Base-by-base conservation (phyloP, 2,113 vertebrate species). In the Oncorhynchus tshawytscha region DNA sequence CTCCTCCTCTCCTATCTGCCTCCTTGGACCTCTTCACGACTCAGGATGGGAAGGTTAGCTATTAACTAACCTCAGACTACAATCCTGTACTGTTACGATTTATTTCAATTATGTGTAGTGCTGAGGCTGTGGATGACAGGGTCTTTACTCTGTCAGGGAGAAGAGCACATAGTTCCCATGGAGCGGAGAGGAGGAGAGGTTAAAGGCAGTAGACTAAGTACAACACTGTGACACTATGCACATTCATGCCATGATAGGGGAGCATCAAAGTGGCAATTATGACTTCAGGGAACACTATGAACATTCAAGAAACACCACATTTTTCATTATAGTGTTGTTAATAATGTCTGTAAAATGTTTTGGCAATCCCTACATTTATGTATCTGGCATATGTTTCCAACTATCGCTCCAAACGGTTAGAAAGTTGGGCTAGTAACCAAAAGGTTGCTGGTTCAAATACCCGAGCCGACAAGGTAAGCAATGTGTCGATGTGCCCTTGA, bases 31-130 rank as follows among this genome's bases (percentile, higher is more conserved):
- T 87, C 85, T 85, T 79, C 82, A 89, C 79, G 89, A 88, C 88
- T 91, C 79, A 90, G 87, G 90, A 91, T 89, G 92, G 13, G 51
- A 18, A 93, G 91, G 85, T 89, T 91, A 93, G 20, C 92, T 85
- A 83, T 84, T 89, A 90, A 71, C 88, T 88, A 93, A 94, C 92
- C 93, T 92, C 92, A 91, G 93, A 87, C 91, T 94, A 92, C 92
- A 87, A 89, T 88, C 84, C 92, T 82, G 88, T 89, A 78, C 91
- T 92, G 93, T 93, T 94, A 92, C 92, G 92, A 92, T 94, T 95
- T 94, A 95, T 95, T 95, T 95, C 92, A 96, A 95, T 96, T 95
- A 95, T 94, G 5, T 54, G 51, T 54, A 54, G 51, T 89, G 92
- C 93, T 91, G 85, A 91, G 91, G 91, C 91, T 81, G 29, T 90